Conservation (phyloP, 2,888 invertebrate genomes). For the Operophtera brumata region DNA sequence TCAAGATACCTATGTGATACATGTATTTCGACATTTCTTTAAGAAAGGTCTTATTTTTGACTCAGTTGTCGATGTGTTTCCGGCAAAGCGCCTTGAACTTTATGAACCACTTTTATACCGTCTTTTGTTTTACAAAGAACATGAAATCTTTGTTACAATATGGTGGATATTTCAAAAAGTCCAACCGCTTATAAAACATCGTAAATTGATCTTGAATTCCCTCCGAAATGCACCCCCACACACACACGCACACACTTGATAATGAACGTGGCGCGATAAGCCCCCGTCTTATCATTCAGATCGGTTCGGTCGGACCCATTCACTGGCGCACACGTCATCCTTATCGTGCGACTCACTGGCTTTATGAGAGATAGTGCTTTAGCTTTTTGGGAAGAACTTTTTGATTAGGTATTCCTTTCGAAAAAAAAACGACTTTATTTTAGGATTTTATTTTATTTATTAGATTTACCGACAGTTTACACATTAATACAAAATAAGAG, state of each 20-base stretch:
- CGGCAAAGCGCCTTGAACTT: no score
- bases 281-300: slow-evolving; percentile 52
- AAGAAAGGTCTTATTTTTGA: not conserved
- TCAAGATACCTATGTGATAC: no score
- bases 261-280: slow-evolving; percentile 71
- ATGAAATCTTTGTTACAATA: no score
- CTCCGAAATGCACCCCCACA: slow-evolving; percentile 33
- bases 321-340: slow-evolving; percentile 48
- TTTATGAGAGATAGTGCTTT: slow-evolving; percentile 30
- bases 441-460: no score
- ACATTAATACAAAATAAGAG: no score
- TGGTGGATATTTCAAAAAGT: not conserved
- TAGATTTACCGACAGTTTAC: no score
- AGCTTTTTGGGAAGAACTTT: slow-evolving; percentile 15
- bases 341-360: slow-evolving; percentile 42
- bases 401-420: no score
- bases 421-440: slow-evolving; percentile 7
- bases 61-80: no score
- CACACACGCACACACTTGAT: slow-evolving; percentile 52
- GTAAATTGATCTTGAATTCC: slow-evolving; percentile 26
- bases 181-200: slow-evolving; percentile 11
- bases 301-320: slow-evolving; percentile 52
- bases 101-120: no score
- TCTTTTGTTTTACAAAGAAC: no score
- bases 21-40: not conserved